Percentiles rank a stretch among this genome's conserved stretches.
Conservation (phyloP, 2,888 invertebrate genomes). For the Eurois occulta region DNA sequence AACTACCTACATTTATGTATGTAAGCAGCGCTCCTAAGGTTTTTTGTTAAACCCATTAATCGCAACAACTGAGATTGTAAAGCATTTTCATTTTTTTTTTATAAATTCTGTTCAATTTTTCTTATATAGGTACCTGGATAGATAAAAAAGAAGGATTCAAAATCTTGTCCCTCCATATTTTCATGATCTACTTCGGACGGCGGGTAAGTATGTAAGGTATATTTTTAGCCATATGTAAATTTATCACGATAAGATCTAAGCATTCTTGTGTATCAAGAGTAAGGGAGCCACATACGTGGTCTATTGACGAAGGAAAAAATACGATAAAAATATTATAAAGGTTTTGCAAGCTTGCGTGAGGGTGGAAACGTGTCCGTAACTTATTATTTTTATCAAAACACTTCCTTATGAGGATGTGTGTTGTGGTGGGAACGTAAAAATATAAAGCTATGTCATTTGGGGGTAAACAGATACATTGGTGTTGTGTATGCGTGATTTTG, state of each 20-base stretch:
- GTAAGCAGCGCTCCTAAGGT: too few relatives aligned
- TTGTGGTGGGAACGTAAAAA: slow-evolving; percentile 41
- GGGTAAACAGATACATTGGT: background rate
- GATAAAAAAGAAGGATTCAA: background rate
- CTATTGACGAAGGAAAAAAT: slow-evolving; percentile 63
- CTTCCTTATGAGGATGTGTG: slow-evolving; percentile 61
- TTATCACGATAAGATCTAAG: slow-evolving; percentile 54
- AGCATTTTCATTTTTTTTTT: too few relatives aligned
- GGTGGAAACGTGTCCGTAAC: slow-evolving; percentile 52
- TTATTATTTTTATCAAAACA: slow-evolving; percentile 66
- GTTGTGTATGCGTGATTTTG: background rate
- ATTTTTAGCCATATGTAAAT: slow-evolving; percentile 57
- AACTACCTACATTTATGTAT: too few relatives aligned
- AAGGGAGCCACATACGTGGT: slow-evolving; percentile 53
- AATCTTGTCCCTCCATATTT: background rate
- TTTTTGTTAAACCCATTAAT: too few relatives aligned
- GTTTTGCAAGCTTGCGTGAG: slow-evolving; percentile 58
- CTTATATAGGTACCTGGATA: background rate
- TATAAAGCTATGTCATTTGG: slow-evolving; percentile 32
- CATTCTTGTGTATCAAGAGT: slow-evolving; percentile 52
- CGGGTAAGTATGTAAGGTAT: background rate
- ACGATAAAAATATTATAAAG: slow-evolving; percentile 60
- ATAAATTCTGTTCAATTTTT: background rate
- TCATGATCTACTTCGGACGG: background rate
- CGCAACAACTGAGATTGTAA: too few relatives aligned